A percentile compares a stretch with the other conserved stretches of the same genome.
Conservation (phyloP, 1,140 invertebrate genomes). For the Babylonia areolata region DNA sequence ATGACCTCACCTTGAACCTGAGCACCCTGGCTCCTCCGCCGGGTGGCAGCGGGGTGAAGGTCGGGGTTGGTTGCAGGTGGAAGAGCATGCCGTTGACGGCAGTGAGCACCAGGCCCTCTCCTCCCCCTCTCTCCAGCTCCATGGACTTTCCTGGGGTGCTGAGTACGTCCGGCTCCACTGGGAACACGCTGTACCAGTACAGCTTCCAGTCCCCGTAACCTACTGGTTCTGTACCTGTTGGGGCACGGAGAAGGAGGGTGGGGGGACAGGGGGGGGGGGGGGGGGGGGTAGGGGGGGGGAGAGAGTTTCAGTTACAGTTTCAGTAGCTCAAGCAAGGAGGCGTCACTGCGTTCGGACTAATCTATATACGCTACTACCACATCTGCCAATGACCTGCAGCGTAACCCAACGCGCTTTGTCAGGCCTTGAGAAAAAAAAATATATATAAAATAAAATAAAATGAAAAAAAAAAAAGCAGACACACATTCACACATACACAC, state of each 20-base stretch:
- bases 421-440: no score
- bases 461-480: no score
- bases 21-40: conserved; percentile 33
- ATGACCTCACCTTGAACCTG: conserved; percentile 34
- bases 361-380: no score
- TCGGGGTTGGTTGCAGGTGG: conserved; percentile 41
- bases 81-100: conserved; percentile 62
- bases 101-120: conserved; percentile 37
- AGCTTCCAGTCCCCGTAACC: conserved; percentile 46
- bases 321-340: no score
- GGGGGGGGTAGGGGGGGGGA: no score
- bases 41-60: conserved; percentile 41
- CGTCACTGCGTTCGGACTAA: no score
- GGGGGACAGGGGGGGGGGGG: background rate
- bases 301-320: no score
- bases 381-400: no score
- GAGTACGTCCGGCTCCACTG: conserved; percentile 47
- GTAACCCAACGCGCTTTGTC: no score
- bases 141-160: conserved; percentile 38
- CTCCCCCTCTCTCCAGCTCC: conserved; percentile 17
- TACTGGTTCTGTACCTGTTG: background rate
- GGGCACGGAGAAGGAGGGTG: background rate
- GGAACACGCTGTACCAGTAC: conserved; percentile 45
- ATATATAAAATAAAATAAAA: no score
- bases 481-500: no score